Evolutionary conservation across 2,888 invertebrate species (phyloP), one percentile per base, ranked within the genome.

Genomic region (Megastigmus dorsalis): DNA sequence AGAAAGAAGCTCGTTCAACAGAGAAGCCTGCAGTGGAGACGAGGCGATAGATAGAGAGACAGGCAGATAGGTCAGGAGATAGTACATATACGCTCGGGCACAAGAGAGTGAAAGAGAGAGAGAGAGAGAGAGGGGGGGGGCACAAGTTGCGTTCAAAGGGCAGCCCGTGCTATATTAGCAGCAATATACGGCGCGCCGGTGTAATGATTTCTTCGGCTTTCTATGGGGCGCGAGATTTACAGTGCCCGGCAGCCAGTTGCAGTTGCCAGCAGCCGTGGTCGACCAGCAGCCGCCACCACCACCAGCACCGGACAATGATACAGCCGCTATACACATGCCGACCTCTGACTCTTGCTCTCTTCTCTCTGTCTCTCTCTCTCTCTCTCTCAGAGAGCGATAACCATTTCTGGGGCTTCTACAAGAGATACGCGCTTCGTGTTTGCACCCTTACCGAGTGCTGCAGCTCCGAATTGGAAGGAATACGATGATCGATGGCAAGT

Each of bases 131-230:
- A 66, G 50, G 20, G 23, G 15, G 13, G 33, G 55, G 30, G 62
- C 23, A n/a, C n/a, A 52, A 52, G 52, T 50, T 69, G 72, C 72
- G 74, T 81, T 78, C 75, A 78, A 80, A 80, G 79, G 77, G 74
- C 76, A 78, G 76, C 74, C 76, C 28, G 79, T 77, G 79, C 78
- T 80, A 81, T 79, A 82, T 80, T 80, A 80, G 70, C 80, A 67
- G 74, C 78, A 71, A 82, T 79, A 81, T 82, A 82, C 80, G 78
- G 78, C 79, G 74, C 30, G 63, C 38, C 57, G 65, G 72, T 76
- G 79, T 82, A 82, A 83, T 83, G 82, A 83, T 83, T 82, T 82
- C 82, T 82, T 82, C 80, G 79, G 77, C 78, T 79, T 45, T 79
- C 63, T 81, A 79, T 73, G 77, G 77, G 67, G 77, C 52, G 66